A percentile compares a stretch with the other conserved stretches of the same genome.
Conservation (phyloP, 2,797 vertebrate genomes). For the Meriones psammophilus region DNA sequence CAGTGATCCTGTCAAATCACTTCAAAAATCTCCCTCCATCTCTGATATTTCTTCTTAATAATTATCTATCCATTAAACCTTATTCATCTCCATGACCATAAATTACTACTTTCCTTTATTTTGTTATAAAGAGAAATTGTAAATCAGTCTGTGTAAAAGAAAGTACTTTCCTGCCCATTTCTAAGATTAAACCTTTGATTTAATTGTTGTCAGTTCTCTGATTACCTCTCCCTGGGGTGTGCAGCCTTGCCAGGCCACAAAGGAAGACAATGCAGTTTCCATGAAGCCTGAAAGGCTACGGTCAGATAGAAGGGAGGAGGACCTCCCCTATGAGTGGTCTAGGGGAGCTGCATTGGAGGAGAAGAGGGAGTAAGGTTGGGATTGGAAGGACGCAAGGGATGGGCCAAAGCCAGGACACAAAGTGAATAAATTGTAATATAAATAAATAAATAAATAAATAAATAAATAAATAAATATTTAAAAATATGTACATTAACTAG, state of each 20-base stretch:
- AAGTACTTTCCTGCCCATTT: slow-evolving; percentile 13
- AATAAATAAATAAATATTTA: neutral
- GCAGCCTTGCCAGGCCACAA: no score
- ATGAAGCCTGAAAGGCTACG: no score
- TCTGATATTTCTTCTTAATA: neutral
- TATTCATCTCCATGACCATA: neutral
- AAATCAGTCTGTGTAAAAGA: slow-evolving; percentile 12
- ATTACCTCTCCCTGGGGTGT: no score
- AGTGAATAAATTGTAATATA: no score
- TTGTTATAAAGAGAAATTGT: neutral
- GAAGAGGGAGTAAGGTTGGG: no score
- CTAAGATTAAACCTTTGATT: neutral
- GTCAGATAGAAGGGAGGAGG: no score
- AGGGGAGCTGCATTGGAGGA: no score
- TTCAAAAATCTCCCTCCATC: neutral
- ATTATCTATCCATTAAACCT: neutral
- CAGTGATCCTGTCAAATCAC: neutral
- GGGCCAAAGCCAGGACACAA: no score
- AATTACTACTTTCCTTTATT: neutral
- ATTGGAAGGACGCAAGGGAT: no score
- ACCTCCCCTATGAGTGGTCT: no score
- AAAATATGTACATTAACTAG: slow-evolving; percentile 45
- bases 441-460: neutral
- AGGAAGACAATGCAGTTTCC: no score
- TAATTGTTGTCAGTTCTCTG: no score